phyloP scores from a whole-genome alignment of 2,113 vertebrate genomes.

The Zeus faber region DNA sequence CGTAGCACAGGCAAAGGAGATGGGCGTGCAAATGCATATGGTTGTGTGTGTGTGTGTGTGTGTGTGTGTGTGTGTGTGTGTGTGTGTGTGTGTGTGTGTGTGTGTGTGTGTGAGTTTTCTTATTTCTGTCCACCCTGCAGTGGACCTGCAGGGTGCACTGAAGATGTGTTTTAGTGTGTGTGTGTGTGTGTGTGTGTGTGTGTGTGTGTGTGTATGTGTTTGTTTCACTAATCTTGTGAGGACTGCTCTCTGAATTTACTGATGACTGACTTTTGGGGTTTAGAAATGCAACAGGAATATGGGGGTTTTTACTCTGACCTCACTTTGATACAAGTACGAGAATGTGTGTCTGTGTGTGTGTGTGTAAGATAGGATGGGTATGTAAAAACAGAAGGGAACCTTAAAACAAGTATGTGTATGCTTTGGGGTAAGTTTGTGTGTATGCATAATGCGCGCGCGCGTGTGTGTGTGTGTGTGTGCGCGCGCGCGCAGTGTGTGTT shows the following conservation, averaged over 20 bases:
- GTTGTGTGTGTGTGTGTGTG: neutral
- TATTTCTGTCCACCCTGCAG: neutral
- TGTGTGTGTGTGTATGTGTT: neutral
- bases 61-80: constrained; percentile 1
- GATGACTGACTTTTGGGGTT: no score
- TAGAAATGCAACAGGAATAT: no score
- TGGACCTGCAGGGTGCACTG: neutral
- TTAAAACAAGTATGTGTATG: no score
- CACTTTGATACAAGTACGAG: no score
- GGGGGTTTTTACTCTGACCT: no score
- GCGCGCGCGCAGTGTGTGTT: neutral
- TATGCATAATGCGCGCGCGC: neutral
- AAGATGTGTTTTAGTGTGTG: neutral
- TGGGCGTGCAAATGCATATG: no score
- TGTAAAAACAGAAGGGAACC: no score
- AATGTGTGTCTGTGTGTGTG: no score
- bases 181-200: neutral
- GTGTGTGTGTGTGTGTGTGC: neutral
- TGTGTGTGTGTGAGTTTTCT: neutral
- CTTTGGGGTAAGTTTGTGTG: neutral
- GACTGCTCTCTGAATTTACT: no score
- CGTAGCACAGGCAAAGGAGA: no score
- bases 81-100: constrained; percentile 5
- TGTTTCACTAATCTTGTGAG: no score
- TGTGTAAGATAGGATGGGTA: no score